phyloP scores from a whole-genome alignment of 53 echinoderm and acorn worm genomes.

The Luidia sarsii region DNA sequence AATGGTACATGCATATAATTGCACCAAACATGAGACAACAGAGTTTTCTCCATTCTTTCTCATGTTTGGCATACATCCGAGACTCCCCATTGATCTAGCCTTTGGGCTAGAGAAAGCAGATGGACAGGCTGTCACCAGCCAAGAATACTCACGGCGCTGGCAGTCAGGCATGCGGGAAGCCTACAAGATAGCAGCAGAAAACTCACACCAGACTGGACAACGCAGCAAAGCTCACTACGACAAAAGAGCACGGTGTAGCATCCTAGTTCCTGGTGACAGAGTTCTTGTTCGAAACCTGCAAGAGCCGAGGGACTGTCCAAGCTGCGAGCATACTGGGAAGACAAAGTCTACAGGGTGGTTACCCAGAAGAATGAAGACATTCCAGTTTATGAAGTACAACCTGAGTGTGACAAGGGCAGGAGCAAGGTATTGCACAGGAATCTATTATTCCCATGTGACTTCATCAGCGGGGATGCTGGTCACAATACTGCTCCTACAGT shows the following conservation, averaged over 20 bases:
- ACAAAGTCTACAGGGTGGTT: slow-evolving; percentile 11
- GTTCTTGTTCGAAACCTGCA: slow-evolving; percentile 10
- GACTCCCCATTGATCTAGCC: neutral
- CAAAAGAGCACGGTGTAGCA: neutral
- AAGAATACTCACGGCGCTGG: neutral
- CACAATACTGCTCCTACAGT: neutral
- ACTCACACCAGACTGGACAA: neutral
- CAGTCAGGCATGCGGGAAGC: slow-evolving; percentile 8
- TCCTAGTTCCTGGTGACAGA: slow-evolving; percentile 22
- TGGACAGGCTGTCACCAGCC: neutral
- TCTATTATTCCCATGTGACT: slow-evolving; percentile 37
- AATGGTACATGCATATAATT: slow-evolving; percentile 7
- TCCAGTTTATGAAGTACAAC: slow-evolving; percentile 31
- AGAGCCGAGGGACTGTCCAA: slow-evolving; percentile 7
- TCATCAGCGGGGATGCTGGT: neutral
- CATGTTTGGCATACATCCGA: neutral
- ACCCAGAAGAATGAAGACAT: slow-evolving; percentile 5
- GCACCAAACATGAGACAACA: slow-evolving; percentile 13
- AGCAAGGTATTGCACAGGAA: slow-evolving; percentile 23
- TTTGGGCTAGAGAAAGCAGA: neutral
- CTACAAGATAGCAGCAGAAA: slow-evolving; percentile 7
- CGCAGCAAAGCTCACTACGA: slow-evolving; percentile 30
- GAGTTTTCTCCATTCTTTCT: slow-evolving; percentile 6
- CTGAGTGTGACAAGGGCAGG: slow-evolving; percentile 26
- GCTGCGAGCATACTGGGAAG: slow-evolving; percentile 18